Evolutionary conservation across 2,797 vertebrate species (phyloP).

Genomic region (Erithacus rubecula): DNA sequence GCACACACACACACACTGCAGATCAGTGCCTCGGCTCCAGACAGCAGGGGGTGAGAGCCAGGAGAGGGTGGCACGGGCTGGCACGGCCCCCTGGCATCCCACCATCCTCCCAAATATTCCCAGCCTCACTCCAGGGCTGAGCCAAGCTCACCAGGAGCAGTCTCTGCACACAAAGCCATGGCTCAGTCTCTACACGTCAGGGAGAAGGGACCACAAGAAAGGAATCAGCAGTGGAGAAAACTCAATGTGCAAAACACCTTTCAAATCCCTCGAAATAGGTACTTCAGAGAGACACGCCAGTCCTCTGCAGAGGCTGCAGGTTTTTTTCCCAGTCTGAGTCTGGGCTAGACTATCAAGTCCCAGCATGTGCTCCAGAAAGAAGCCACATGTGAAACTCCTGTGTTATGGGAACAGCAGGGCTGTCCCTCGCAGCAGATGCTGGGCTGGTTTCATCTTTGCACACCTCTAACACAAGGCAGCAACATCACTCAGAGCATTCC

Average conservation of each 20-base stretch:
- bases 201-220: conserved; percentile 47
- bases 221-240: not conserved
- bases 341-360: conserved; percentile 35
- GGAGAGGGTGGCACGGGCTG: not conserved
- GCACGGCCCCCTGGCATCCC: not conserved
- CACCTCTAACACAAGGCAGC: not conserved
- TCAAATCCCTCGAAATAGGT: conserved; percentile 8
- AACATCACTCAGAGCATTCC: not conserved
- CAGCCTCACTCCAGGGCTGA: not conserved
- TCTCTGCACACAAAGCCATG: not conserved
- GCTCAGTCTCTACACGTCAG: not conserved
- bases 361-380: conserved; percentile 27
- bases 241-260: conserved; percentile 18
- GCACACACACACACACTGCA: not conserved
- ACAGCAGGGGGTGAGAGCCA: not conserved
- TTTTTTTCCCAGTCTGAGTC: conserved; percentile 18
- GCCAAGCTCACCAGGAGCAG: not conserved
- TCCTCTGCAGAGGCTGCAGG: not conserved
- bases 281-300: conserved; percentile 18
- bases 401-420: conserved; percentile 12
- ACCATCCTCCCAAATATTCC: not conserved
- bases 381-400: conserved; percentile 29
- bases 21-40: not conserved
- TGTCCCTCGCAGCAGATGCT: not conserved
- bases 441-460: not conserved